Evolutionary conservation across 2,797 vertebrate species (phyloP).

Genomic region (Esox masquinongy): DNA sequence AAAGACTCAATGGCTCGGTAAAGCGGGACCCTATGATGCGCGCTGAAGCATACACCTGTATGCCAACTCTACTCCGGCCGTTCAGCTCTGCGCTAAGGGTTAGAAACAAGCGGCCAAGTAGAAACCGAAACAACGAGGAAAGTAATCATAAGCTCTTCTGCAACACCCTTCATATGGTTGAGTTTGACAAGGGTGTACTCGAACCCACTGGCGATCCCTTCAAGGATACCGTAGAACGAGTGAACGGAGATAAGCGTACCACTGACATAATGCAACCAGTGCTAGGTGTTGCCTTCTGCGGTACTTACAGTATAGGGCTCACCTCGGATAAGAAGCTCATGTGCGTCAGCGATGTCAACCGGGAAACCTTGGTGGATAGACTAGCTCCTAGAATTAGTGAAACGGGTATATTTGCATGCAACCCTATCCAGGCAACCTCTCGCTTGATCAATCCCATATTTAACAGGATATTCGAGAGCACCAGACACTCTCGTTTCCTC

Average conservation of each 20-base stretch:
- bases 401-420: background rate
- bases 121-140: background rate
- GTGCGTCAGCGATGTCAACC: background rate
- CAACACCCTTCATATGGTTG: background rate
- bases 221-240: background rate
- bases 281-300: background rate
- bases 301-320: conserved; percentile 1
- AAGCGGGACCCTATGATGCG: background rate
- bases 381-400: background rate
- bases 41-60: conserved; percentile 17
- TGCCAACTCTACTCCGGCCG: conserved; percentile 18
- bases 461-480: conserved; percentile 2
- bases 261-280: background rate
- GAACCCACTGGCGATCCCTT: background rate
- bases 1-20: background rate
- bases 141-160: background rate
- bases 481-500: background rate
- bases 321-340: background rate
- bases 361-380: background rate
- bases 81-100: background rate
- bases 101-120: background rate
- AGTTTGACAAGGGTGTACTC: background rate
- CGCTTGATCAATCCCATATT: background rate
- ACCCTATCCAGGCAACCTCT: background rate
- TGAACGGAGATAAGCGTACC: background rate